phyloP scores from a whole-genome alignment of 1,140 invertebrate genomes.

The Drosophila parabipectinata region DNA sequence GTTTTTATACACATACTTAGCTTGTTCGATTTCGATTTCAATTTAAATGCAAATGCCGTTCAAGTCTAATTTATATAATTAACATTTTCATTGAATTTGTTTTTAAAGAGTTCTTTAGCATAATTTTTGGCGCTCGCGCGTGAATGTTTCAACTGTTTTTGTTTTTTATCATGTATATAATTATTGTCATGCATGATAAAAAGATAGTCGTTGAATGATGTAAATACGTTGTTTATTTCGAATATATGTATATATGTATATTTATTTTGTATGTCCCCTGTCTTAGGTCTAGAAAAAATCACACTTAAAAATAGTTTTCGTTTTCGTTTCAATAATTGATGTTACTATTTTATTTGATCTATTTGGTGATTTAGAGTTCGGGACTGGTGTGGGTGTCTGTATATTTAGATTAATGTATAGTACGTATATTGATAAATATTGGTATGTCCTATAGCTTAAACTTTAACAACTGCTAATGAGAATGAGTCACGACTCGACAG shows the following conservation, averaged over 20 bases:
- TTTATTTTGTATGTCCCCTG: constrained; percentile 13
- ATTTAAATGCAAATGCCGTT: constrained; percentile 72
- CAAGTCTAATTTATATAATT: constrained; percentile 64
- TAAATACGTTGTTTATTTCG: constrained; percentile 40
- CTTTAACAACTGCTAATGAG: constrained; percentile 82
- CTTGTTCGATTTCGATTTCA: constrained; percentile 9
- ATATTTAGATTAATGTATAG: constrained; percentile 25
- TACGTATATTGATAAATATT: constrained; percentile 55
- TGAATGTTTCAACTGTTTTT: constrained; percentile 30
- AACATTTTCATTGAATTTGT: constrained; percentile 50
- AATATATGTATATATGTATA: constrained; percentile 27
- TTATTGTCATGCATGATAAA: constrained; percentile 83
- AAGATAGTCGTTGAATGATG: constrained; percentile 44
- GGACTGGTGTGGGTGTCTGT: constrained; percentile 31
- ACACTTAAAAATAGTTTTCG: constrained; percentile 56
- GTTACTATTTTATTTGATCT: constrained; percentile 10
- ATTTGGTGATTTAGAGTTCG: constrained; percentile 48
- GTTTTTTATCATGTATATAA: constrained; percentile 57
- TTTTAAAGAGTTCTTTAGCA: constrained; percentile 55
- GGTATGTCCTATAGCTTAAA: constrained; percentile 77
- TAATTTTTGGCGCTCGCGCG: constrained; percentile 75
- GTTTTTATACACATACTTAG: constrained; percentile 57
- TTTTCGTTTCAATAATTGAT: constrained; percentile 40
- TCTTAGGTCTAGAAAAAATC: constrained; percentile 70
- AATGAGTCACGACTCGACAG: constrained; percentile 77